Evolutionary conservation across 2,888 invertebrate species (phyloP).

Genomic region (Leucophenga maculata): DNA sequence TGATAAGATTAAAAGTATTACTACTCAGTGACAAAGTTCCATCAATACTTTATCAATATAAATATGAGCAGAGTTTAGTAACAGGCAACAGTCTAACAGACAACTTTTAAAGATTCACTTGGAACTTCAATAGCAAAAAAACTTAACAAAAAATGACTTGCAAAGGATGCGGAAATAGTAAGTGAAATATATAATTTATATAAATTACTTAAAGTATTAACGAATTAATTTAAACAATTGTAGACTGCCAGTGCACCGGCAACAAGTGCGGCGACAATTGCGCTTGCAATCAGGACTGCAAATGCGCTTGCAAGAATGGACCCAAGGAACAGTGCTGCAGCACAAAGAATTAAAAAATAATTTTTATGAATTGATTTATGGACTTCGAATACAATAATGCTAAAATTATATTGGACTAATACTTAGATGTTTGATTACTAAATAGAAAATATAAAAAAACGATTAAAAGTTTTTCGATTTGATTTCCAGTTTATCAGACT

Average conservation of each 20-base stretch:
- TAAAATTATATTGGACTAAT: too few species aligned
- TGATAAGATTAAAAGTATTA: conserved; percentile 28
- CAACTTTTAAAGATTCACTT: too few species aligned
- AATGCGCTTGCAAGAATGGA: conserved; percentile 59
- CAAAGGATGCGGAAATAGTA: conserved; percentile 59
- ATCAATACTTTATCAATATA: background rate
- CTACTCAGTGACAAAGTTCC: background rate
- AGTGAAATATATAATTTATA: conserved; percentile 37
- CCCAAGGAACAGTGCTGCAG: conserved; percentile 59
- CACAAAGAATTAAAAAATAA: conserved; percentile 41
- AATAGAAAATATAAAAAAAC: too few species aligned
- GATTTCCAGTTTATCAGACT: too few species aligned
- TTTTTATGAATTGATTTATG: background rate
- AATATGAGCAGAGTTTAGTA: background rate
- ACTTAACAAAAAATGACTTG: conserved; percentile 50
- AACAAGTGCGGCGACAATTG: conserved; percentile 60
- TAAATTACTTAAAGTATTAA: background rate
- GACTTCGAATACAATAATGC: background rate
- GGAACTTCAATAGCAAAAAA: background rate
- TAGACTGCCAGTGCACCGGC: conserved; percentile 59
- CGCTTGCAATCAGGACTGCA: conserved; percentile 57
- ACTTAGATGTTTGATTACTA: too few species aligned
- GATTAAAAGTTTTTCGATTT: too few species aligned
- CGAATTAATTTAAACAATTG: background rate
- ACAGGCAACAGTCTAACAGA: background rate